A percentile compares a stretch with the other conserved stretches of the same genome.
Conservation (phyloP, 92 coral and sea anemone genomes). For the Scolanthus callimorphus region DNA sequence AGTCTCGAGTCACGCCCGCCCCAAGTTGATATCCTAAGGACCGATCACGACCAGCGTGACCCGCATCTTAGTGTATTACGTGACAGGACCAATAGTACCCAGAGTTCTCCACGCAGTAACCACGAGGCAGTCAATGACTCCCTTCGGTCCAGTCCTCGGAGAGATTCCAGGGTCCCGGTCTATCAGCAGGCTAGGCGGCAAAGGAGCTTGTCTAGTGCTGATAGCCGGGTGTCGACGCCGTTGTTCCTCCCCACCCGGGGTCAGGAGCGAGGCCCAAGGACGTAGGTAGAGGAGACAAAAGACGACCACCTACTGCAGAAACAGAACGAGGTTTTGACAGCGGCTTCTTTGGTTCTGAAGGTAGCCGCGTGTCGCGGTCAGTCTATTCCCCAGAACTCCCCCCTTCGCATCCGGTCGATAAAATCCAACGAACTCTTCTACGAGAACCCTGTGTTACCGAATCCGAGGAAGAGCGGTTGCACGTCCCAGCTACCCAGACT, state of each 20-base stretch:
- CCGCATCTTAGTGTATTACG: conserved; percentile 26
- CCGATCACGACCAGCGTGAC: conserved; percentile 36
- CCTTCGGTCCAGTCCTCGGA: conserved; percentile 53
- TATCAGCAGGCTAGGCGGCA: conserved; percentile 42
- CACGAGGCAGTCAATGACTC: conserved; percentile 34
- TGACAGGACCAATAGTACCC: conserved; percentile 32
- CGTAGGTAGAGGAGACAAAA: conserved; percentile 31
- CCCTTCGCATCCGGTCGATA: conserved; percentile 33
- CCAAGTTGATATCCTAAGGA: conserved; percentile 40
- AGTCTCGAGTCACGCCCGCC: conserved; percentile 9
- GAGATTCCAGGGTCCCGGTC: conserved; percentile 12
- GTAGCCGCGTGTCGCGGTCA: conserved; percentile 86
- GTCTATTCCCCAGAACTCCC: conserved; percentile 71
- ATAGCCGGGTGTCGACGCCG: conserved; percentile 96
- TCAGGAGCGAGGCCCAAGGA: conserved; percentile 69
- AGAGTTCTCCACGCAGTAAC: conserved; percentile 60
- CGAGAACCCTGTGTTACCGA: conserved; percentile 66
- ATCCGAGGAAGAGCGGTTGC: conserved; percentile 61
- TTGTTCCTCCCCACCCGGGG: conserved; percentile 81
- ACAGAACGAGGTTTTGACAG: conserved; percentile 92
- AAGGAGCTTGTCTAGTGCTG: conserved; percentile 89
- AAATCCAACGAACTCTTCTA: conserved; percentile 38
- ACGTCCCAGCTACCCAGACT: conserved; percentile 32
- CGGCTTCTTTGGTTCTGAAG: conserved; percentile 98
- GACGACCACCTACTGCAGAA: conserved; percentile 67